Evolutionary conservation across 1,140 invertebrate genomes (phyloP).

Genomic region (Brachionus paranguensis): DNA sequence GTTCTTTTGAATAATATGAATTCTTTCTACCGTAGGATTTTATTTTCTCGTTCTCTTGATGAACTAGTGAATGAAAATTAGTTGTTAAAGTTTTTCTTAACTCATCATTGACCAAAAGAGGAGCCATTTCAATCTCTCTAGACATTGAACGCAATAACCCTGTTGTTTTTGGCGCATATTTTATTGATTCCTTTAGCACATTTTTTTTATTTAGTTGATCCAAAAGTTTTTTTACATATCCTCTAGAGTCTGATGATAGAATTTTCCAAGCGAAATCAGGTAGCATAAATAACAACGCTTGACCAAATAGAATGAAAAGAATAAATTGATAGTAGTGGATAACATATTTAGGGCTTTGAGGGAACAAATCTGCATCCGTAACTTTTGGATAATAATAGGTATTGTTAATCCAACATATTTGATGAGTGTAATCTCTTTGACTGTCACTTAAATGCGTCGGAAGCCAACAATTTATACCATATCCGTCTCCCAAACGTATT

Average conservation of each 20-base stretch:
- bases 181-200: not conserved
- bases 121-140: not conserved
- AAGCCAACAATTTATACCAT: constrained; percentile 38
- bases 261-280: constrained; percentile 47
- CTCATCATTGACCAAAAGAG: not conserved
- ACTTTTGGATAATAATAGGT: constrained; percentile 35
- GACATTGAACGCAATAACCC: not conserved
- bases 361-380: not conserved
- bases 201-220: constrained; percentile 34
- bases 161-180: not conserved
- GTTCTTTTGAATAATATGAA: not conserved
- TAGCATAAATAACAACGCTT: constrained; percentile 51
- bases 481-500: not conserved
- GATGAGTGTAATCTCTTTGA: constrained; percentile 14
- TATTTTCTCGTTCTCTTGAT: not conserved
- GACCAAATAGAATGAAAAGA: constrained; percentile 50
- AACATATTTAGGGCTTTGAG: constrained; percentile 17
- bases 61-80: not conserved
- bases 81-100: not conserved
- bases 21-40: not conserved
- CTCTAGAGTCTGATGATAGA: not conserved
- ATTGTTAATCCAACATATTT: constrained; percentile 38
- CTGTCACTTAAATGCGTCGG: constrained; percentile 31
- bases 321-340: constrained; percentile 53
- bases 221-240: constrained; percentile 18